Percentiles rank a stretch among this genome's conserved stretches.
These are phyloP conservation scores for Semotilus atromaculatus DNA, from an alignment of 2,797 vertebrate species.

Conservation along the genomic window DNA sequence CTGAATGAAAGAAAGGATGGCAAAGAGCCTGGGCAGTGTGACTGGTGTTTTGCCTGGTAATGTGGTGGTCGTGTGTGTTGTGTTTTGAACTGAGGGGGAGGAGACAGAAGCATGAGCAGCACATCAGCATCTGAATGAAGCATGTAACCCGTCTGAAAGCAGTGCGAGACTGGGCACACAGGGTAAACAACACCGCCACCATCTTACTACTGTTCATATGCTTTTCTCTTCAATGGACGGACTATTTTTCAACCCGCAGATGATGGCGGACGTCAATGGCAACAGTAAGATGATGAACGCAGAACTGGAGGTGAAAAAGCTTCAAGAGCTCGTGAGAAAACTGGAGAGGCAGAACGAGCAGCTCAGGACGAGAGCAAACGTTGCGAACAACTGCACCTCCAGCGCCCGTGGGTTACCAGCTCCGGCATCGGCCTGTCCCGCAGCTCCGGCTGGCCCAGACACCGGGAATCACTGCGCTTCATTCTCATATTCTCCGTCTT, in stretches of 20 bases:
- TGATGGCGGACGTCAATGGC: constrained; percentile 90
- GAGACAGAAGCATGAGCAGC: constrained; percentile 56
- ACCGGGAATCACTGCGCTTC: constrained; percentile 65
- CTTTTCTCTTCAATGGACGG: constrained; percentile 78
- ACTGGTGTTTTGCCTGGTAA: neutral
- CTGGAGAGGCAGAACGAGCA: constrained; percentile 95
- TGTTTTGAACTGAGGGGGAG: constrained; percentile 53
- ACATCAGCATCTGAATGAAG: constrained; percentile 57
- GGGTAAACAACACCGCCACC: constrained; percentile 59
- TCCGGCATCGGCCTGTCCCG: constrained; percentile 68
- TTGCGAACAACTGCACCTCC: constrained; percentile 77
- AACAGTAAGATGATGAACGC: constrained; percentile 83
- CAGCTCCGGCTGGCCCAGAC: constrained; percentile 52
- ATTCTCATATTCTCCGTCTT: constrained; percentile 70
- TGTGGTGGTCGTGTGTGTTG: constrained; percentile 38
- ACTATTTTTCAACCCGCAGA: constrained; percentile 80
- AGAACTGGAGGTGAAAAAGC: constrained; percentile 96
- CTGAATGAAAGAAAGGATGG: neutral
- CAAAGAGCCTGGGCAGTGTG: constrained; percentile 1
- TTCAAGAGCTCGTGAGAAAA: constrained; percentile 93
- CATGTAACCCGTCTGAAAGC: constrained; percentile 48
- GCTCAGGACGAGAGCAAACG: constrained; percentile 87
- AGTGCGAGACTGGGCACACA: constrained; percentile 21
- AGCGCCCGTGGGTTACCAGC: constrained; percentile 71
- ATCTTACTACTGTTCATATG: constrained; percentile 60